Base-by-base conservation (phyloP, 2,888 invertebrate genomes). In the Eilema depressum region DNA sequence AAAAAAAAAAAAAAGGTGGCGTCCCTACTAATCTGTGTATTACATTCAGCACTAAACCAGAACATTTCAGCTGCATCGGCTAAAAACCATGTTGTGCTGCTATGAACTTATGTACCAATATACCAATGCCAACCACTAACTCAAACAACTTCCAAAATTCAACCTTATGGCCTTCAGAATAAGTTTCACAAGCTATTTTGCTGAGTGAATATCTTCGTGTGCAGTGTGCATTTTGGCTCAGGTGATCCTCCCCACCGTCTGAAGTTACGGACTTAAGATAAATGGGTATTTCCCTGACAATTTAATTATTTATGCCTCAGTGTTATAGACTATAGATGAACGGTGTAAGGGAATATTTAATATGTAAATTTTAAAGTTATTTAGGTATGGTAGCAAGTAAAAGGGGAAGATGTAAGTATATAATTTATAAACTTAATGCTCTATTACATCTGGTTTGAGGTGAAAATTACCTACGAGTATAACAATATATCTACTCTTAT, bases 201-300 rank as follows among this genome's bases (percentile, higher is more conserved):
- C 12, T 0, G n/a, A 30, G 28, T 30, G 64, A 14, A 14, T 23
- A 30, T 7, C 11, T 30, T 25, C 17, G 33, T 4, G 4, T 66
- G 25, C 33, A 33, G 23, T 26, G 83, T 90, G 89, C 89, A 91
- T 90, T n/a, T 89, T 87, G 87, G 82, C 89, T 85, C 93, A 92
- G 92, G 89, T 92, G 92, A 84, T 74, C 57, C 69, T 84, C 83
- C 86, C 87, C 79, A 79, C 70, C 60, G 81, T 80, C 81, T 83
- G 71, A 81, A 82, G 75, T 83, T 79, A 80, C 80, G 81, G 81
- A 81, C 80, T 80, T 82, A 76, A 78, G 84, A 86, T 81, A 85
- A 88, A 87, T 85, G 83, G 77, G 80, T 82, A 81, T 84, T 85
- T 77, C 71, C 78, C 80, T 84, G 81, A 81, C 78, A 85, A 81